Evolutionary conservation across 92 coral and sea anemone species (phyloP), one percentile per base, ranked within the genome.

Genomic region (Phenganax stokvisi): DNA sequence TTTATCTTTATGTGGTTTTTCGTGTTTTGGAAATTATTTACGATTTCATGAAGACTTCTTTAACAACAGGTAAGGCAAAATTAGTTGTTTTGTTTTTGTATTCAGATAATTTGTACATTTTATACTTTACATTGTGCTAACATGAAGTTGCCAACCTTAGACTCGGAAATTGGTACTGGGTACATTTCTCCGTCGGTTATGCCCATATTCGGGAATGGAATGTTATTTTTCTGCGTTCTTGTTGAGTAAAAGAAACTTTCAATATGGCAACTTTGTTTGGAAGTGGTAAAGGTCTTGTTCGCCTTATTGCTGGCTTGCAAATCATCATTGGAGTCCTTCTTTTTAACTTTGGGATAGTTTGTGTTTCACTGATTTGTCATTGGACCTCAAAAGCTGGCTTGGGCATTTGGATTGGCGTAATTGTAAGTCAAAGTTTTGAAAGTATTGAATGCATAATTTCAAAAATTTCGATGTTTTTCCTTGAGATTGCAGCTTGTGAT

Each of bases 271-370:
- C 83, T 7, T 61, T 79, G n/a, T 79, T 62, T 54, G 83, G 83
- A n/a, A 79, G 83, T 79, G 83, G 83, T 16, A 79, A 79, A 53
- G 83, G 83, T 47, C 30, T 63, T 54, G 83, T 79, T 15, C 83
- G 83, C 30, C 27, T 79, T 11, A 7, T 79, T 9, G 83, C 83
- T 25, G 83, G 83, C 60, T 30, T 79, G 54, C 74, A 79, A 79
- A 65, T 79, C 61, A 29, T 79, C 30, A 63, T 79, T 9, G 83
- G 83, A 6, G 52, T 79, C 54, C 62, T 79, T 0, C 20, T 79
- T 67, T 63, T 79, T n/a, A 51, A 63, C 13, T 79, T 79, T 64
- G 83, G 83, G 58, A 79, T 79, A 16, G 83, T 79, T 10, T 67
- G 55, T 47, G 74, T 60, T 63, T n/a, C 65, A 20, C n/a, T 52